Conservation (phyloP, 2,888 invertebrate species). For the Lutraria lutraria region DNA sequence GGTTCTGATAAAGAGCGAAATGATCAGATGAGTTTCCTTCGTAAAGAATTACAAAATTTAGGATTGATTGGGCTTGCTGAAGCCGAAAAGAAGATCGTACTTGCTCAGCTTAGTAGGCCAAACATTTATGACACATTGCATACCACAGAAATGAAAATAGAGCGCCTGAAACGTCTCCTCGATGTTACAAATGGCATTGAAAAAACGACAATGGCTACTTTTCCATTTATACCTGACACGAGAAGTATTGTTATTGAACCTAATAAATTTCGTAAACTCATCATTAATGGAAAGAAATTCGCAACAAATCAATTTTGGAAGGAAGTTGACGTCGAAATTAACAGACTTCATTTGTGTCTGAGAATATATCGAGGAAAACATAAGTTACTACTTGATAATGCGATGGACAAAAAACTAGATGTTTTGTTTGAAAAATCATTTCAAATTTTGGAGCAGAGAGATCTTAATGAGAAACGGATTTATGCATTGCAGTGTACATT, state of each 20-base stretch:
- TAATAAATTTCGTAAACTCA: background rate
- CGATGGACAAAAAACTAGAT: background rate
- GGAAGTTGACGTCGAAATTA: constrained; percentile 34
- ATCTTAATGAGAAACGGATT: background rate
- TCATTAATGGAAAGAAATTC: constrained; percentile 24
- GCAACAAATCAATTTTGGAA: constrained; percentile 43
- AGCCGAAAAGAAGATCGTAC: background rate
- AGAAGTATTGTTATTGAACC: background rate
- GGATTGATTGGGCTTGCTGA: background rate
- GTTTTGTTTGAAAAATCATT: background rate
- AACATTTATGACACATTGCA: constrained; percentile 1
- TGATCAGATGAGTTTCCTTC: background rate
- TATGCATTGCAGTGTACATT: background rate
- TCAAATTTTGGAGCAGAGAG: background rate
- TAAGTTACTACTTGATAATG: background rate
- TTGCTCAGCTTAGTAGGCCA: background rate
- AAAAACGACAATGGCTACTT: background rate
- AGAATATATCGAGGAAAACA: constrained; percentile 5
- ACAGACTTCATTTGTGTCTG: constrained; percentile 15
- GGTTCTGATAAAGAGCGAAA: constrained; percentile 11
- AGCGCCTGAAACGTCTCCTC: constrained; percentile 10
- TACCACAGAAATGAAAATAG: background rate
- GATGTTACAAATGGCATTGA: constrained; percentile 3
- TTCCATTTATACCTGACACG: background rate
- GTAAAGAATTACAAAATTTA: background rate